Evolutionary conservation across 2,888 invertebrate genomes (phyloP).

Genomic region (Blomia tropicalis): DNA sequence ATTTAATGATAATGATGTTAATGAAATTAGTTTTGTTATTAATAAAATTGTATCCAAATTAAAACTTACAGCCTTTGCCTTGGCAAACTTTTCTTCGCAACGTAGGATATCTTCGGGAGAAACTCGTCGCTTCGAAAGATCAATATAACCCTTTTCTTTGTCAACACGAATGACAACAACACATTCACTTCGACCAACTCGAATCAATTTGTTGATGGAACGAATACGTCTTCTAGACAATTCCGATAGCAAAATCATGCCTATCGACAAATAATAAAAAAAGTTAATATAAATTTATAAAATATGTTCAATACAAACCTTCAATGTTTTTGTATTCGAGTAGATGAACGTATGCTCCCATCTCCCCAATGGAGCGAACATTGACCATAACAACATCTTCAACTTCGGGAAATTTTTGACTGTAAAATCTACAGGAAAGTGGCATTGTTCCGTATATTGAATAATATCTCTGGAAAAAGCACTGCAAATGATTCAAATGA

Average conservation of each 20-base stretch:
- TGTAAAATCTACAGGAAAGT: constrained; percentile 87
- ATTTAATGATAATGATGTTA: constrained; percentile 30
- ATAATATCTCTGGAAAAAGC: neutral
- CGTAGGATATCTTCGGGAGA: constrained; percentile 94
- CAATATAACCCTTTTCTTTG: constrained; percentile 99
- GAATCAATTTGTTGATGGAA: constrained; percentile 95
- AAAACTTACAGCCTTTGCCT: constrained; percentile 71
- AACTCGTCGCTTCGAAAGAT: constrained; percentile 94
- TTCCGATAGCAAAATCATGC: constrained; percentile 74
- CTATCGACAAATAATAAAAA: constrained; percentile 47
- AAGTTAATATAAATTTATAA: constrained; percentile 1
- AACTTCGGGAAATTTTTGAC: constrained; percentile 89
- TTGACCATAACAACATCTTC: constrained; percentile 99
- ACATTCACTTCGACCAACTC: constrained; percentile 95
- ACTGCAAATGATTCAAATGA: neutral
- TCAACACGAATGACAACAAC: constrained; percentile 98
- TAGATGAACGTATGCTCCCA: constrained; percentile 97
- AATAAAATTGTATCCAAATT: neutral
- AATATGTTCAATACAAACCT: constrained; percentile 37
- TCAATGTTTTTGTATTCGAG: constrained; percentile 98
- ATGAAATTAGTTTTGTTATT: neutral
- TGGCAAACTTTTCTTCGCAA: constrained; percentile 94
- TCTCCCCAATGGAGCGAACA: constrained; percentile 89
- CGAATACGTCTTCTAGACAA: constrained; percentile 93
- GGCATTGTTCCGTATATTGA: constrained; percentile 39